Evolutionary conservation across 2,888 invertebrate species (phyloP).

Genomic region (Amphipoea lucens): DNA sequence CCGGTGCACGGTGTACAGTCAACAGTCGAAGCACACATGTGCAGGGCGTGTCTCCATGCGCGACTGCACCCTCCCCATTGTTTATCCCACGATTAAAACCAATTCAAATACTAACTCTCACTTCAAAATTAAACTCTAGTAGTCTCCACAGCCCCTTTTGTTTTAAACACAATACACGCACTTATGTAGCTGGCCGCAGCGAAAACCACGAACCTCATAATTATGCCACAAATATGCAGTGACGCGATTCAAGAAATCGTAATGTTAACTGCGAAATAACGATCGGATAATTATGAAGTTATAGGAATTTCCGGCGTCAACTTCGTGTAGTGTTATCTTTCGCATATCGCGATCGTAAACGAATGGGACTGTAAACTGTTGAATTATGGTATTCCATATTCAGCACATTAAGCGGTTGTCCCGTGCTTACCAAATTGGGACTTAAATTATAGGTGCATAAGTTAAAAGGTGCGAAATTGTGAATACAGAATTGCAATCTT

Average conservation of each 20-base stretch:
- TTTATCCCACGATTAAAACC: slow-evolving; percentile 90
- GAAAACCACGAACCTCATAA: slow-evolving; percentile 73
- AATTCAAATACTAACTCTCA: slow-evolving; percentile 90
- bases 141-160: slow-evolving; percentile 79
- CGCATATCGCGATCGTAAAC: slow-evolving; percentile 47
- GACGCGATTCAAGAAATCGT: slow-evolving; percentile 59
- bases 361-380: slow-evolving; percentile 33
- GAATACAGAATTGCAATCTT: not conserved
- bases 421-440: slow-evolving; percentile 28
- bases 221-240: slow-evolving; percentile 66
- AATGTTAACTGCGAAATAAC: slow-evolving; percentile 70
- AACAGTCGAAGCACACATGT: slow-evolving; percentile 78
- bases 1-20: slow-evolving; percentile 42
- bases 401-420: slow-evolving; percentile 17
- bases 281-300: slow-evolving; percentile 64
- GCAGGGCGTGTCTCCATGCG: slow-evolving; percentile 83
- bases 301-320: slow-evolving; percentile 56
- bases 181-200: slow-evolving; percentile 72
- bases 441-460: slow-evolving; percentile 38
- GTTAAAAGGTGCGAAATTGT: slow-evolving; percentile 18
- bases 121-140: slow-evolving; percentile 89
- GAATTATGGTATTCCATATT: slow-evolving; percentile 40
- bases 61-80: slow-evolving; percentile 85
- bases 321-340: slow-evolving; percentile 53
- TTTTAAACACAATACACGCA: slow-evolving; percentile 87